Percentiles rank a stretch among this genome's conserved stretches.
phyloP scores from a whole-genome alignment of 1,140 invertebrate species.

The Oryzaephilus surinamensis region DNA sequence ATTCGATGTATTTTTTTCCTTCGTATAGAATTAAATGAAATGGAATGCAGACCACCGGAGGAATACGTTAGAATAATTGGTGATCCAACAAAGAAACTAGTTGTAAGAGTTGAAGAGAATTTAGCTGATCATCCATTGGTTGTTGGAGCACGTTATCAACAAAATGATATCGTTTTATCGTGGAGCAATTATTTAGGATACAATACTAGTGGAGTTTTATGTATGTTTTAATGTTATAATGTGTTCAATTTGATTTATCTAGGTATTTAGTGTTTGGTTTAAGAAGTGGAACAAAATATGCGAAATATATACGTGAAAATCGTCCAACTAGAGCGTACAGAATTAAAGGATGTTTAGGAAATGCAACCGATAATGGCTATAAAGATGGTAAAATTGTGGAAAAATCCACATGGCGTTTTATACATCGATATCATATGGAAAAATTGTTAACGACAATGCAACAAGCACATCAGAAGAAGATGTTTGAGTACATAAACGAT shows the following conservation, averaged over 20 bases:
- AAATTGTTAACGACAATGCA: constrained; percentile 3
- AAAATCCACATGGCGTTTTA: constrained; percentile 57
- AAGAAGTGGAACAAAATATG: constrained; percentile 48
- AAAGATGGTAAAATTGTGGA: constrained; percentile 61
- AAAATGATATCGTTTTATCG: constrained; percentile 48
- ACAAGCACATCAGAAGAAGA: constrained; percentile 8
- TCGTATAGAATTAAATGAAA: constrained; percentile 59
- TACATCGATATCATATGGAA: constrained; percentile 56
- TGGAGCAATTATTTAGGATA: constrained; percentile 46
- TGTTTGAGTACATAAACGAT: constrained; percentile 8
- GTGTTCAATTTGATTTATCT: constrained; percentile 11
- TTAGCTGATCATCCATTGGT: constrained; percentile 60
- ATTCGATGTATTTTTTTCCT: constrained; percentile 16
- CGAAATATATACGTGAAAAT: constrained; percentile 43
- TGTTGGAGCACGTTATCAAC: constrained; percentile 61
- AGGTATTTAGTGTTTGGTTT: constrained; percentile 55
- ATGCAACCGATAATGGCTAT: constrained; percentile 65
- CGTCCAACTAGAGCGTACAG: constrained; percentile 57
- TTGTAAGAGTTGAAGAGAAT: constrained; percentile 47
- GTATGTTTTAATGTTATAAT: constrained; percentile 39
- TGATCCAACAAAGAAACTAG: constrained; percentile 41
- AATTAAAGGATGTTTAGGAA: constrained; percentile 67
- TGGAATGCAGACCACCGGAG: constrained; percentile 49
- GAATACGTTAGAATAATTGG: constrained; percentile 52
- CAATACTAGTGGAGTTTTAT: constrained; percentile 58